Base-by-base conservation (phyloP, 2,888 invertebrate species). In the Yponomeuta plumbellus region DNA sequence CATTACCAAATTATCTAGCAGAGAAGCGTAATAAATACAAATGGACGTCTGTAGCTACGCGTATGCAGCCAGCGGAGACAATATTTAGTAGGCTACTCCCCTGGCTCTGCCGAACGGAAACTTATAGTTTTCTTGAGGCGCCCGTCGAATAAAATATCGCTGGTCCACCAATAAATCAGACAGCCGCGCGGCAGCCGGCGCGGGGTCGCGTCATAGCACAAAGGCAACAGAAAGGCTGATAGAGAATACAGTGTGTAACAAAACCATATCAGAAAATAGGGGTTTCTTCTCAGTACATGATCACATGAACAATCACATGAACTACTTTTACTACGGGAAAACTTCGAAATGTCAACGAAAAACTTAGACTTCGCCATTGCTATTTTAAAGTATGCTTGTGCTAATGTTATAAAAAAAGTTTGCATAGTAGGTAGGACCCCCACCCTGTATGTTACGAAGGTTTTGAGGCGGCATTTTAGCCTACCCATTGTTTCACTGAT, bases 101-200 rank as follows among this genome's bases (percentile, higher is more conserved):
- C 84, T 83, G 84, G 85, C 82, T 85, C 84, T 86, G 84, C 85
- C 88, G 84, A 89, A 88, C 89, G 88, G 88, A 89, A 90, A 90
- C 90, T 91, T 91, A 90, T 90, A 91, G 91, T 86, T 88, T 88
- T 85, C 84, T 90, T 91, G 89, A 90, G 90, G 88, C 90, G 88
- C 88, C 88, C 87, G 85, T 77, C 84, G 89, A 85, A 91, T 91
- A 90, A 90, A 90, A 91, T 91, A 91, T 88, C 86, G 88, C 87
- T 86, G 88, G 81, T 79, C 78, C 78, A 83, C 79, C 77, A 83
- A 90, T 91, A 91, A 91, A 91, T 91, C 91, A 91, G 87, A 80
- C 81, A 78, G 84, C 82, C 86, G 81, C 80, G 80, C 74, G 81
- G 80, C 86, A 86, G 86, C 87, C 87, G 88, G 87, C 86, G 83